Evolutionary conservation across 2,113 vertebrate genomes (phyloP).

Genomic region (Nycticorax nycticorax): DNA sequence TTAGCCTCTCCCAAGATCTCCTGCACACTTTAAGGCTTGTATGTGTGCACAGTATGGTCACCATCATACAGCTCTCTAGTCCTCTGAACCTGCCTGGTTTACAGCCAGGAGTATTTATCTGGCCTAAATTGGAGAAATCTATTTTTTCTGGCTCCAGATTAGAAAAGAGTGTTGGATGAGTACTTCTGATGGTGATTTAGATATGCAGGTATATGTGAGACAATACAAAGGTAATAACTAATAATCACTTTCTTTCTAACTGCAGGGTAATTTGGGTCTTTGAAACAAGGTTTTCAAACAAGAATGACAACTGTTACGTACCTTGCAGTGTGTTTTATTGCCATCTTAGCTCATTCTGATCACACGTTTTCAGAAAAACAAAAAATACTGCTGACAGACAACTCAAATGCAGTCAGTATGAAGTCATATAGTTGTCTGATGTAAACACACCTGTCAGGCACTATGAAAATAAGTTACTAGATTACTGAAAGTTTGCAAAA

Average conservation of each 20-base stretch:
- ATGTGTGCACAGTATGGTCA: not conserved
- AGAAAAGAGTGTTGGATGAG: not conserved
- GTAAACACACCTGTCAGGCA: not conserved
- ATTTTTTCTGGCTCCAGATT: not conserved
- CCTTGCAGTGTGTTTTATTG: not conserved
- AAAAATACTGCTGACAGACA: not conserved
- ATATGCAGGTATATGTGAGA: not conserved
- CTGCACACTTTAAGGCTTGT: not conserved
- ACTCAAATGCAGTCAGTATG: not conserved
- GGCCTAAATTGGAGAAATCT: not conserved
- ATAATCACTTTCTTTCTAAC: not conserved
- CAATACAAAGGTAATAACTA: not conserved
- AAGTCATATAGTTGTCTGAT: not conserved
- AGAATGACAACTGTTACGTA: not conserved
- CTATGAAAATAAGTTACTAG: not conserved
- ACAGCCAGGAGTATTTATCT: not conserved
- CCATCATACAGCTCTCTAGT: not conserved
- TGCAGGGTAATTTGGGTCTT: not conserved
- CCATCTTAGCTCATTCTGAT: not conserved
- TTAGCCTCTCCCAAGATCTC: not conserved
- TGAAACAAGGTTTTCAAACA: not conserved
- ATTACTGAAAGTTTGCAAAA: not conserved
- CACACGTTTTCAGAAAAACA: not conserved
- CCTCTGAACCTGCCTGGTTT: not conserved
- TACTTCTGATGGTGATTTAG: not conserved